Evolutionary conservation across 2,113 vertebrate species (phyloP).

Genomic region (Tenrec ecaudatus): DNA sequence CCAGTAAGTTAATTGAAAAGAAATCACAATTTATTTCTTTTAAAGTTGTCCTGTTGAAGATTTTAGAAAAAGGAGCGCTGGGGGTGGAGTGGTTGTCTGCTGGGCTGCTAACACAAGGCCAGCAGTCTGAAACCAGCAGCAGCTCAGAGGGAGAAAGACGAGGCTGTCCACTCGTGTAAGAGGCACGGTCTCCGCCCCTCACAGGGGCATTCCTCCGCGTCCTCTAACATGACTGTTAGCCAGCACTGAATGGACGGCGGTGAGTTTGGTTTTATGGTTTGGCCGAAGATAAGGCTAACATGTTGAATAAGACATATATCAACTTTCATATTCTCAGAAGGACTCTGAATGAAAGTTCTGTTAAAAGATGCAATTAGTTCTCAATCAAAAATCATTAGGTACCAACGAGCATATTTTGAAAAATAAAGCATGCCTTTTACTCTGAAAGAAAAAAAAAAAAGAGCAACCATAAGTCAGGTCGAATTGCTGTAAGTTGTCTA

Average conservation of each 20-base stretch:
- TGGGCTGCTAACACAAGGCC: too few relatives aligned
- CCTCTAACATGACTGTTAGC: too few relatives aligned
- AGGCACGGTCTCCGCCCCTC: too few relatives aligned
- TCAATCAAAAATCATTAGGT: background rate
- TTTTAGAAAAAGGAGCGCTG: too few relatives aligned
- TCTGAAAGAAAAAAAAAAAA: background rate
- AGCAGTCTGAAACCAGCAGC: too few relatives aligned
- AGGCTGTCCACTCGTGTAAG: too few relatives aligned
- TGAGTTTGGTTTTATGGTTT: too few relatives aligned
- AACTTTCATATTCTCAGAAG: background rate
- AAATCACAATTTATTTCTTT: constrained; percentile 47
- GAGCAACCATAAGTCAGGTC: background rate
- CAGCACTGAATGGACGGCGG: too few relatives aligned
- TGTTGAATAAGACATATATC: constrained; percentile 9
- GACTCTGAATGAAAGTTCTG: background rate
- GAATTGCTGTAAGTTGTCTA: background rate
- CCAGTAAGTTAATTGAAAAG: constrained; percentile 18
- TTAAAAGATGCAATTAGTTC: constrained; percentile 13
- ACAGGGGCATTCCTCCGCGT: too few relatives aligned
- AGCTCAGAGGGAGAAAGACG: too few relatives aligned
- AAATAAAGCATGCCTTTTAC: background rate
- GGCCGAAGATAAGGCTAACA: background rate
- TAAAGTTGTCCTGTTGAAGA: background rate
- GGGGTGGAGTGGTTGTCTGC: too few relatives aligned
- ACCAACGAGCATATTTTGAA: background rate